A percentile compares a stretch with the other conserved stretches of the same genome.
Conservation (phyloP, 2,113 vertebrate species). For the Phaethornis superciliosus region DNA sequence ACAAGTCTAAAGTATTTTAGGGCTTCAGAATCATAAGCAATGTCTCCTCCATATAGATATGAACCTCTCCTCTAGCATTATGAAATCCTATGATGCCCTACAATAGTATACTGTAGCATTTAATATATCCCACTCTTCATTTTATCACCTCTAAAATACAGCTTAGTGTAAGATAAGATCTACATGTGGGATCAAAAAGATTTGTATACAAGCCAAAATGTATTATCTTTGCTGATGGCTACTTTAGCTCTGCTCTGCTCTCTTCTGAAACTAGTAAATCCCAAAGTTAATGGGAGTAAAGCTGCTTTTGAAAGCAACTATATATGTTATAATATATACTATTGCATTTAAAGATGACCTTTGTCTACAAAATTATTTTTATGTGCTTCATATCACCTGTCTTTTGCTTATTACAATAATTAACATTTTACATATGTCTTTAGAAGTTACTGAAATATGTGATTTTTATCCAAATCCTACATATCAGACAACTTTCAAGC, state of each 20-base stretch:
- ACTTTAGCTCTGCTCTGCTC: not conserved
- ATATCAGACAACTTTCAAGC: not conserved
- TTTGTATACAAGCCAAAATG: not conserved
- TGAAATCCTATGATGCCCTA: not conserved
- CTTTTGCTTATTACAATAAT: not conserved
- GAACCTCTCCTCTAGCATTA: not conserved
- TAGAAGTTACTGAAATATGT: not conserved
- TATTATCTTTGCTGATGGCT: not conserved
- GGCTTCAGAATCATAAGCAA: not conserved
- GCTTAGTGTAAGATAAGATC: not conserved
- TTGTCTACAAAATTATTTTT: not conserved
- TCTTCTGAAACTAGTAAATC: not conserved
- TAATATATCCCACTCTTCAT: not conserved
- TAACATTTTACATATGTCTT: not conserved
- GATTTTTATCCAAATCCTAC: not conserved
- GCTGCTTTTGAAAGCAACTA: not conserved
- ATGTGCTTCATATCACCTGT: not conserved
- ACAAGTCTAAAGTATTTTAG: not conserved
- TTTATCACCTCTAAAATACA: not conserved
- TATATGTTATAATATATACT: not conserved
- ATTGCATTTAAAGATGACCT: not conserved
- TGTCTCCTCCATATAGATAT: not conserved
- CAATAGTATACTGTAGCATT: not conserved
- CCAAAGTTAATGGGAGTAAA: not conserved
- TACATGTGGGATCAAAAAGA: not conserved